These are phyloP conservation scores for Meteorus sp. DNA, from an alignment of 1,140 invertebrate species.

Conservation along the genomic window DNA sequence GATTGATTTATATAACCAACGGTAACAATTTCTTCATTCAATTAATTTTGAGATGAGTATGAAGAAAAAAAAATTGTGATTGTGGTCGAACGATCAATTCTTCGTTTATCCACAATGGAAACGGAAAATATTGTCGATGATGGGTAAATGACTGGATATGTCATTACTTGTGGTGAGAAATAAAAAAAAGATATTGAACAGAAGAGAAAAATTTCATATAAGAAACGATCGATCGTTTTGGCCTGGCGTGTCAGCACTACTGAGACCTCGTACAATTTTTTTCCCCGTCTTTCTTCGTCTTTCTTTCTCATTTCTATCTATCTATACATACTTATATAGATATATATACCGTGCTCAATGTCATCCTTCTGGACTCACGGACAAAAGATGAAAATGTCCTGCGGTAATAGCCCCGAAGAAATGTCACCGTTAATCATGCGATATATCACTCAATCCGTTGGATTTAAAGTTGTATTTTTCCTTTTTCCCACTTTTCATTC, in stretches of 20 bases:
- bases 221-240: neutral
- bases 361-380: neutral
- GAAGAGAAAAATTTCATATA: neutral
- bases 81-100: no score
- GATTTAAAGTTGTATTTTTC: no score
- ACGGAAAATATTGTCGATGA: no score
- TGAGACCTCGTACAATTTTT: slow-evolving; percentile 2
- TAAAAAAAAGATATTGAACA: neutral
- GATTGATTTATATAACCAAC: no score
- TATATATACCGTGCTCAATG: no score
- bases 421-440: slow-evolving; percentile 6
- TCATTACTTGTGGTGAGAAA: neutral
- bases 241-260: neutral
- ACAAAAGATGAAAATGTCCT: slow-evolving; percentile 8
- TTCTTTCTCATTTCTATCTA: neutral
- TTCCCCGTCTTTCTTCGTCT: neutral
- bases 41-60: no score
- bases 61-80: no score
- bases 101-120: no score
- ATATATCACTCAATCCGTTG: neutral
- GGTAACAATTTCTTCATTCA: no score
- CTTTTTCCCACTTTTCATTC: neutral
- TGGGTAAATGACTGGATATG: neutral
- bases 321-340: no score
- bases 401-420: neutral